These are phyloP conservation scores for Reticulitermes lucifugus DNA, from an alignment of 2,888 invertebrate genomes.

Conservation along the genomic window DNA sequence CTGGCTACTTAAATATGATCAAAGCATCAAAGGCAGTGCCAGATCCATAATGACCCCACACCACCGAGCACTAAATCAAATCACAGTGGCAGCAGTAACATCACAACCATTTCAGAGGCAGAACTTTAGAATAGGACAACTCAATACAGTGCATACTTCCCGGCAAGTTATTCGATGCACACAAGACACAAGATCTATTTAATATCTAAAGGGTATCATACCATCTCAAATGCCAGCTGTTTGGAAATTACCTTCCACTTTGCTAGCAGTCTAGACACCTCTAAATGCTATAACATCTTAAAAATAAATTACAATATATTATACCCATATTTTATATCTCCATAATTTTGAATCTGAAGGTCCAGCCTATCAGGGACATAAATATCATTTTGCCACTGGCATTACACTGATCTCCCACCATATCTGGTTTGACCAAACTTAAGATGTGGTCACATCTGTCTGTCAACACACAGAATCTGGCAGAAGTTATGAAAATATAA, in stretches of 20 bases:
- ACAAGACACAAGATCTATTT: conserved; percentile 28
- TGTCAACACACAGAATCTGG: conserved; percentile 1
- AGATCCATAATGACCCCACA: conserved; percentile 35
- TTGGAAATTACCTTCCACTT: conserved; percentile 69
- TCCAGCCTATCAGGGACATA: conserved; percentile 23
- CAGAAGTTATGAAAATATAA: conserved; percentile 22
- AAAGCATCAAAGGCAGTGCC: conserved; percentile 20
- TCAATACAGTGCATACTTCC: conserved; percentile 57
- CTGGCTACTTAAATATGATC: not conserved
- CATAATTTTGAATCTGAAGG: conserved; percentile 20
- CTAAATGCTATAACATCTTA: conserved; percentile 26
- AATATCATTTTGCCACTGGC: conserved; percentile 45
- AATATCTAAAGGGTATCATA: conserved; percentile 14
- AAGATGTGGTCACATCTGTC: conserved; percentile 4
- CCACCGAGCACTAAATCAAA: conserved; percentile 47
- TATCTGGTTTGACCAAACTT: not conserved
- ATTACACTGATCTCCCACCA: conserved; percentile 44
- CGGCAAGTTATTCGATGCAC: conserved; percentile 61
- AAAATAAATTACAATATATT: conserved; percentile 23
- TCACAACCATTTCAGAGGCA: conserved; percentile 57
- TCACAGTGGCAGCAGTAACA: conserved; percentile 50
- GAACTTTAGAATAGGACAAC: conserved; percentile 46
- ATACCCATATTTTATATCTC: not conserved
- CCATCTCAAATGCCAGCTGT: not conserved
- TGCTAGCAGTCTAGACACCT: not conserved